A percentile compares a stretch with the other conserved stretches of the same genome.
Evolutionary conservation across 2,113 vertebrate genomes (phyloP).

Genomic region (Glaucidium brasilianum): DNA sequence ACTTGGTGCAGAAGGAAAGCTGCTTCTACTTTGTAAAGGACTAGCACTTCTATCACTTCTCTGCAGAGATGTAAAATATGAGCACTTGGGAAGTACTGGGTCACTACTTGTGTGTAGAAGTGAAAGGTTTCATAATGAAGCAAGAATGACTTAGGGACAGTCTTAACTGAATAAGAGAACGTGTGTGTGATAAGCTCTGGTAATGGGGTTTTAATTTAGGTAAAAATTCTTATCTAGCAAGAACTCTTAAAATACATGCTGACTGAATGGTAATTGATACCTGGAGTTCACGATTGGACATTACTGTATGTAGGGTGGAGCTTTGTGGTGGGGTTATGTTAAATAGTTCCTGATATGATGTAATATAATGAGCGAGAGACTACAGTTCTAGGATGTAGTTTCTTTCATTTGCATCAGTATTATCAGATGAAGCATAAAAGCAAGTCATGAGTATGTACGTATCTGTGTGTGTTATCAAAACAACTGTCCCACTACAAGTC

Average conservation of each 20-base stretch:
- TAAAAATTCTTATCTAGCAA: background rate
- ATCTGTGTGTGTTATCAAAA: background rate
- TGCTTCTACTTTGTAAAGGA: background rate
- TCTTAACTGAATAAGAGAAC: background rate
- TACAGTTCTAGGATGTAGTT: background rate
- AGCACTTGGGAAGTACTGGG: background rate
- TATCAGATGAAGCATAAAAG: background rate
- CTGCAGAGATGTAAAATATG: background rate
- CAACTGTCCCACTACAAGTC: background rate
- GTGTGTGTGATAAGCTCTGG: background rate
- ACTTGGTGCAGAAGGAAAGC: background rate
- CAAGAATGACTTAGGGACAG: background rate
- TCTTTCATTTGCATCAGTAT: background rate
- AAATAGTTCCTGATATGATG: fast-evolving
- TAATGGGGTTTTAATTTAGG: background rate
- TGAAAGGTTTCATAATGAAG: background rate
- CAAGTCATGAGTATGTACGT: background rate
- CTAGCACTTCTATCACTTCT: background rate
- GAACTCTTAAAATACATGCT: background rate
- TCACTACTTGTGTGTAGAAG: background rate
- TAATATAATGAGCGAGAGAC: background rate
- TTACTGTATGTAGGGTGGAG: background rate
- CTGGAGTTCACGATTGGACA: background rate
- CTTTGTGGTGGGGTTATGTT: background rate
- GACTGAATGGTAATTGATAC: background rate